Evolutionary conservation across 1,140 invertebrate genomes (phyloP).

Genomic region (Pristionchus pacificus): DNA sequence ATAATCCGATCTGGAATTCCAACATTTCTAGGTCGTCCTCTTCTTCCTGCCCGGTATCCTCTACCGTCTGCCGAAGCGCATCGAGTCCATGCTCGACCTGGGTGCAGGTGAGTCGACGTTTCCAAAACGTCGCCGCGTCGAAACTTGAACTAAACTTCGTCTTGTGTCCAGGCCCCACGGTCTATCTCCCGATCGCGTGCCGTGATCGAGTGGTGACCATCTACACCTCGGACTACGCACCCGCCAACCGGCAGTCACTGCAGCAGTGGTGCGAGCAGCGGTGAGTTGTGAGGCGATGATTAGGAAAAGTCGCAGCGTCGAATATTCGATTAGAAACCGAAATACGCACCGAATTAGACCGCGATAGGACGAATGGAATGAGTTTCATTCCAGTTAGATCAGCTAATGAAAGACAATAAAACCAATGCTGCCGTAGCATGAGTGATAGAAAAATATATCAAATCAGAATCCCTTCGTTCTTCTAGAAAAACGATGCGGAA

Average conservation of each 20-base stretch:
- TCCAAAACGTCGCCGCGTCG: no score
- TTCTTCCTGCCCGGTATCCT: conserved; percentile 56
- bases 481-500: no score
- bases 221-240: conserved; percentile 54
- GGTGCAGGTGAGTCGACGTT: conserved; percentile 43
- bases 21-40: conserved; percentile 37
- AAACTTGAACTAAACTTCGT: no score
- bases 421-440: no score
- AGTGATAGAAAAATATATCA: no score
- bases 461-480: no score
- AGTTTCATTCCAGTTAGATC: no score
- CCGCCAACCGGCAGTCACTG: conserved; percentile 44
- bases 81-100: conserved; percentile 46
- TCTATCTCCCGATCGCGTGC: conserved; percentile 52
- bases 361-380: background rate
- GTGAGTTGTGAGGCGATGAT: conserved; percentile 10
- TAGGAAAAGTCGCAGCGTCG: no score
- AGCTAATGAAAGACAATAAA: no score
- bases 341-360: conserved; percentile 10
- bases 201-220: conserved; percentile 43
- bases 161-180: conserved; percentile 47
- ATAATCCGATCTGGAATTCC: background rate
- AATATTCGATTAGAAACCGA: no score
- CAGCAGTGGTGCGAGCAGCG: conserved; percentile 42
- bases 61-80: conserved; percentile 45